Conservation (phyloP, 2,888 invertebrate species). For the Pyrochroa serraticornis region DNA sequence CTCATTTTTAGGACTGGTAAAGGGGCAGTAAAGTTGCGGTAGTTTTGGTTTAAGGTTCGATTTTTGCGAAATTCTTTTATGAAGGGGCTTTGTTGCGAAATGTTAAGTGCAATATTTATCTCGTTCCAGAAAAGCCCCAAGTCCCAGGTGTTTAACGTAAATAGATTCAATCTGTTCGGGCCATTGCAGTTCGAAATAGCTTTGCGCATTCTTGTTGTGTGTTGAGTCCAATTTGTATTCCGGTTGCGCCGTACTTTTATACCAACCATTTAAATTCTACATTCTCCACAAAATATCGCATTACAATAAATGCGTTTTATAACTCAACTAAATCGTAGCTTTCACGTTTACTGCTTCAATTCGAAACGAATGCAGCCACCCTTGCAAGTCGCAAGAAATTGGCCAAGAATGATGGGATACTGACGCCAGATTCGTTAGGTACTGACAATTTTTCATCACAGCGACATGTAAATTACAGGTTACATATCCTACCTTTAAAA, state of each 20-base stretch:
- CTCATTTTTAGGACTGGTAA: too few relatives aligned
- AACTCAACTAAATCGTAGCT: slow-evolving; percentile 18
- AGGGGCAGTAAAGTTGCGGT: too few relatives aligned
- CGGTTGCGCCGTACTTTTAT: slow-evolving; percentile 32
- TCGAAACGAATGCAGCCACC: slow-evolving; percentile 1
- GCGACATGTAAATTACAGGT: slow-evolving; percentile 17
- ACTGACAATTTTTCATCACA: not conserved
- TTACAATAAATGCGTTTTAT: slow-evolving; percentile 33
- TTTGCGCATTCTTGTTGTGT: slow-evolving; percentile 29
- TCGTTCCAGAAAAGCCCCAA: too few relatives aligned
- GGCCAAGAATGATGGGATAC: too few relatives aligned
- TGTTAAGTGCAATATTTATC: too few relatives aligned
- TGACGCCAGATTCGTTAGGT: too few relatives aligned
- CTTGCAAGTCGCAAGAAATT: not conserved
- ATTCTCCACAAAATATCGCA: slow-evolving; percentile 25
- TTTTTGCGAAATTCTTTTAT: too few relatives aligned
- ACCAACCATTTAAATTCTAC: slow-evolving; percentile 33
- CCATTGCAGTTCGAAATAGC: slow-evolving; percentile 34
- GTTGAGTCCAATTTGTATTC: slow-evolving; percentile 37
- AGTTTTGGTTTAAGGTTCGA: too few relatives aligned
- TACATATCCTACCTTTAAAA: slow-evolving; percentile 12
- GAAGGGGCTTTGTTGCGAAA: too few relatives aligned
- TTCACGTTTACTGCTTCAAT: slow-evolving; percentile 1
- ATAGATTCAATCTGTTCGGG: slow-evolving; percentile 40
- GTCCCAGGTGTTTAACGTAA: slow-evolving; percentile 37